phyloP scores from a whole-genome alignment of 2,113 vertebrate species.

The Amazona guildingii region DNA sequence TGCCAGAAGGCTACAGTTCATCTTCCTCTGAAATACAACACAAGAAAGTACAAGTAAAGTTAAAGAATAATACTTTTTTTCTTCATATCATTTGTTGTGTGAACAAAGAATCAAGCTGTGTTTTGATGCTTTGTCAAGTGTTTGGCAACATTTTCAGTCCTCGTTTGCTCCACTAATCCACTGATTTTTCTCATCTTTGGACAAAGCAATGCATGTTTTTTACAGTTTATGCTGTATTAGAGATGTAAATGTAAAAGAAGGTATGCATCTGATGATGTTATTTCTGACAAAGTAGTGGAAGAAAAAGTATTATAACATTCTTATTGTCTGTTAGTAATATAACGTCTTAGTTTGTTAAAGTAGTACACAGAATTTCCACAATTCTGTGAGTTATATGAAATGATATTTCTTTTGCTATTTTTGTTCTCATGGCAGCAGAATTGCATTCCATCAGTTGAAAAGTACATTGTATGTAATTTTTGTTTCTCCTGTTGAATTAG shows the following conservation, averaged over 20 bases:
- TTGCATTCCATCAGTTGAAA: not conserved
- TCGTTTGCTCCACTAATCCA: not conserved
- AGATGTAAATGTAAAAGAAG: not conserved
- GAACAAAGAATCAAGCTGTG: conserved; percentile 30
- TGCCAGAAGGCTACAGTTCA: conserved; percentile 27
- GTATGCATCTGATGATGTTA: not conserved
- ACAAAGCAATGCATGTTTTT: not conserved
- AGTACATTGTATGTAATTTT: conserved; percentile 34
- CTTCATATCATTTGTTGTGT: not conserved
- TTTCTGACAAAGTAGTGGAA: not conserved
- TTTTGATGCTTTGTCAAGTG: not conserved
- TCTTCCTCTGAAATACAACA: conserved; percentile 42
- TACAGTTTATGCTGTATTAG: not conserved
- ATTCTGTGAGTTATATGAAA: not conserved
- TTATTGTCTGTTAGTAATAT: not conserved
- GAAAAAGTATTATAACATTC: not conserved
- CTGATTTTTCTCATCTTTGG: not conserved
- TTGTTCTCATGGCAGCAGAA: conserved; percentile 28
- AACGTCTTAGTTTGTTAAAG: not conserved
- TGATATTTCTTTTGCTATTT: conserved; percentile 13
- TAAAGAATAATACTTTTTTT: not conserved
- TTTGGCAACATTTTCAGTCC: not conserved
- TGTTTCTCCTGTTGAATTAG: not conserved
- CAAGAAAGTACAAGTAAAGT: conserved; percentile 24
- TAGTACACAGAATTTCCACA: not conserved